A percentile compares a stretch with the other conserved stretches of the same genome.
Conservation (phyloP, 2,113 vertebrate species). For the Sinocyclocheilus rhinocerous region DNA sequence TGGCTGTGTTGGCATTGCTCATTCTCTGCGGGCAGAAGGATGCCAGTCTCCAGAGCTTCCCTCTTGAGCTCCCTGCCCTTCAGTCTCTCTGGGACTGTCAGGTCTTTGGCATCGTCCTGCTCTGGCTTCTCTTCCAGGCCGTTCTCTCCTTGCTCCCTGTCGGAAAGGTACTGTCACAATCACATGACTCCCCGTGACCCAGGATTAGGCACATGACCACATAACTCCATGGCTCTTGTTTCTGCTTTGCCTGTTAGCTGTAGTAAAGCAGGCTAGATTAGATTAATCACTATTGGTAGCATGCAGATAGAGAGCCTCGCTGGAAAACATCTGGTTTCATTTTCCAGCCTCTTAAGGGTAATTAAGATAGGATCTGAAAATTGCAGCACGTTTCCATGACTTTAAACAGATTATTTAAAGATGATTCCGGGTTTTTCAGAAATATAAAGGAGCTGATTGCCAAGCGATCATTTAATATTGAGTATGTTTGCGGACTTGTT, state of each 20-base stretch:
- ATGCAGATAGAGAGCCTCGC: not conserved
- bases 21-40: slow-evolving; percentile 78
- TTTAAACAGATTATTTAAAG: slow-evolving; percentile 7
- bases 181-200: slow-evolving; percentile 11
- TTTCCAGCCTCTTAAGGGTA: not conserved
- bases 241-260: not conserved
- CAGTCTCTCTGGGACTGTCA: slow-evolving; percentile 80
- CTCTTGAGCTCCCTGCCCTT: slow-evolving; percentile 75
- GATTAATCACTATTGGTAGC: slow-evolving; percentile 53
- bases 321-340: slow-evolving; percentile 31
- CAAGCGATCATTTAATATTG: not conserved
- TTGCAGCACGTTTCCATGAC: not conserved
- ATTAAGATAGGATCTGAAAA: slow-evolving; percentile 21
- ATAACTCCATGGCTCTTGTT: slow-evolving; percentile 6
- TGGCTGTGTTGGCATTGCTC: slow-evolving; percentile 80
- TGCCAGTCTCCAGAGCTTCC: slow-evolving; percentile 80
- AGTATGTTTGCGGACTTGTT: not conserved
- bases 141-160: slow-evolving; percentile 85
- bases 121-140: slow-evolving; percentile 89
- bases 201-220: slow-evolving; percentile 21
- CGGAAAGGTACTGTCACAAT: slow-evolving; percentile 82
- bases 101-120: slow-evolving; percentile 79
- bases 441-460: not conserved
- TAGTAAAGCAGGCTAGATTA: slow-evolving; percentile 50
- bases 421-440: not conserved